A percentile compares a stretch with the other conserved stretches of the same genome.
phyloP scores from a whole-genome alignment of 92 coral and sea anemone genomes.

The Virgularia gustaviana region DNA sequence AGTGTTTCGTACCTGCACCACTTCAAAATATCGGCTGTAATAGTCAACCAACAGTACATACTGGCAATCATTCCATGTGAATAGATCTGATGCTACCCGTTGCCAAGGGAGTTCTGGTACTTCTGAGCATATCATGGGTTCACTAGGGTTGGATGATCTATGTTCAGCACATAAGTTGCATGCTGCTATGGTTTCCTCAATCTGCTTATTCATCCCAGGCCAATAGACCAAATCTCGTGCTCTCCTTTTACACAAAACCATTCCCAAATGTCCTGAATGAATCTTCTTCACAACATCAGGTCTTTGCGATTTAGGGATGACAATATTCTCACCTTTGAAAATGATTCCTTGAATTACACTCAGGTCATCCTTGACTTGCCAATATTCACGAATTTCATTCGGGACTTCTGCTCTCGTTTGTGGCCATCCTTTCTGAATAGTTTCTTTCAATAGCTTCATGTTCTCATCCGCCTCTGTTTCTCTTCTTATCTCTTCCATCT shows the following conservation, averaged over 20 bases:
- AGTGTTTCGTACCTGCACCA: neutral
- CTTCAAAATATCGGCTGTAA: slow-evolving; percentile 14
- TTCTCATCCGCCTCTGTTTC: no score
- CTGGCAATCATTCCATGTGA: neutral
- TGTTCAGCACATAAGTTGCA: neutral
- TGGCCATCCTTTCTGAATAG: slow-evolving; percentile 54
- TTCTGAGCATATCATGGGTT: slow-evolving; percentile 4
- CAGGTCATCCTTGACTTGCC: slow-evolving; percentile 43
- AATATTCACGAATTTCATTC: neutral
- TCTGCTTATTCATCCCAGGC: slow-evolving; percentile 28
- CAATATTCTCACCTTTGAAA: slow-evolving; percentile 7
- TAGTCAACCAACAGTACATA: slow-evolving; percentile 17
- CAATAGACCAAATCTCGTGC: slow-evolving; percentile 16
- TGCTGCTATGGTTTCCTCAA: neutral
- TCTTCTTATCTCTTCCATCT: neutral
- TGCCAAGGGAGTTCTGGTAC: slow-evolving; percentile 23
- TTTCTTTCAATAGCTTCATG: slow-evolving; percentile 24
- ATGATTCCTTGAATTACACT: slow-evolving; percentile 18
- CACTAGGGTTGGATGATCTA: neutral
- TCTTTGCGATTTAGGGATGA: slow-evolving; percentile 1
- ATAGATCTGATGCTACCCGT: slow-evolving; percentile 21
- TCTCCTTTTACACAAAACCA: slow-evolving; percentile 15
- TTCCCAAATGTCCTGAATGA: neutral
- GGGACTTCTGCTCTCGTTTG: slow-evolving; percentile 34
- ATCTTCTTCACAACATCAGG: neutral